Base-by-base conservation (phyloP, 2,113 vertebrate species). In the Rattus rattus region DNA sequence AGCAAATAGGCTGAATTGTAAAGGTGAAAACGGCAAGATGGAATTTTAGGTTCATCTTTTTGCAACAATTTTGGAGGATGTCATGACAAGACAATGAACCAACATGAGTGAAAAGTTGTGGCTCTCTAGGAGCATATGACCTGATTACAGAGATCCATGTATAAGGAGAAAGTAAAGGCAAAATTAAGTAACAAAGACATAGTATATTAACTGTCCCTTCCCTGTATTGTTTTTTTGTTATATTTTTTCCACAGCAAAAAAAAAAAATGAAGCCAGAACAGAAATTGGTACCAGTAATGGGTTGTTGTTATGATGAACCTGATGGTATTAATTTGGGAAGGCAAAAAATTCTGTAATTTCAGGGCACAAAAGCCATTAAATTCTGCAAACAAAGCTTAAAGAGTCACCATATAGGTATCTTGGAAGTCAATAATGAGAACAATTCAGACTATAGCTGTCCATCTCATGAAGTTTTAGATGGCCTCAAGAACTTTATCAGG, bases 11-110 rank as follows among this genome's bases (percentile, higher is more conserved):
- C 2, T 96, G 47, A 88, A 69, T 91, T 91, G 56, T 26, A 81
- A 28, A 67, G 54, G 8, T 91, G 26, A 33, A 89, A 73, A 52
- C 83, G 67, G 47, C 61, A 47, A 91, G 43, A 85, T 70, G n/a
- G 76, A 88, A 87, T n/a, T 61, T 80, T 36, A 85, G 56, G 26
- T 56, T 93, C 61, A 92, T 19, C 90, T 92, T 96, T 94, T 93
- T 80, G 94, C 63, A 97, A 65, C 19, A 90, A 11, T 65, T 56
- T 26, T 80, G 3, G 26, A 67, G 33, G 13, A 47, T 63, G 2
- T 54, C 22, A 70, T 79, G 22, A 30, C 6, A 30, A 81, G 36
- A 3, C 17, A 88, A 4, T 54, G 1, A 54, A 81, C 59, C 52
- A 70, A 70, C 4, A 33, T 4, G 30, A 10, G 4, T 70, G 20